phyloP scores from a whole-genome alignment of 2,797 vertebrate genomes.

The Austrolebias charrua region DNA sequence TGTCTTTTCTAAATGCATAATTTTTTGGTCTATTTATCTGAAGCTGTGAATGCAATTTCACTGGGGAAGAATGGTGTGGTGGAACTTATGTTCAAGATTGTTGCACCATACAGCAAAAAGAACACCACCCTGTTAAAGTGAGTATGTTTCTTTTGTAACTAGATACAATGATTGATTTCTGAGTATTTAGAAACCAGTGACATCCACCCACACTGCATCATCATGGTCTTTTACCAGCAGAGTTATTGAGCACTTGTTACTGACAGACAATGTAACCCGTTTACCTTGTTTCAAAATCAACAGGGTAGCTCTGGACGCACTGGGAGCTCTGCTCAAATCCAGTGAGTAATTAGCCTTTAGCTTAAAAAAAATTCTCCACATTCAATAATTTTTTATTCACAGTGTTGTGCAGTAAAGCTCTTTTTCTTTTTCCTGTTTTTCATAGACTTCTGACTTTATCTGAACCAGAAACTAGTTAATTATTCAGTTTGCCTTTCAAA shows the following conservation, averaged over 20 bases:
- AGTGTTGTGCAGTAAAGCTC: neutral
- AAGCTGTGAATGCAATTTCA: slow-evolving; percentile 94
- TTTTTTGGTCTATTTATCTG: slow-evolving; percentile 45
- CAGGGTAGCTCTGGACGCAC: slow-evolving; percentile 96
- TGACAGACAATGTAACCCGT: slow-evolving; percentile 33
- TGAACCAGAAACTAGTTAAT: slow-evolving; percentile 16
- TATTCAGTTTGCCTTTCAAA: neutral
- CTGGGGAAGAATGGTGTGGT: slow-evolving; percentile 93
- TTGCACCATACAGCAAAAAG: slow-evolving; percentile 93
- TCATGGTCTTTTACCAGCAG: slow-evolving; percentile 6
- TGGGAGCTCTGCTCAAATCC: slow-evolving; percentile 96
- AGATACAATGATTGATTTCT: slow-evolving; percentile 10
- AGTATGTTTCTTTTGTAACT: slow-evolving; percentile 26
- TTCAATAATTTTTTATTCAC: slow-evolving; percentile 23
- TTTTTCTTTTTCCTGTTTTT: neutral
- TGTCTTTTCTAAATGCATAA: neutral
- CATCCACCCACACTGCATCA: slow-evolving; percentile 4
- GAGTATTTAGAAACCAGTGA: slow-evolving; percentile 16
- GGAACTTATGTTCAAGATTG: slow-evolving; percentile 93
- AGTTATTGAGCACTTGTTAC: slow-evolving; percentile 17
- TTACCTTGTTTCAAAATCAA: slow-evolving; percentile 74
- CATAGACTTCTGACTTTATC: neutral
- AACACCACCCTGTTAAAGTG: slow-evolving; percentile 93
- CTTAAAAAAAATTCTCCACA: slow-evolving; percentile 19
- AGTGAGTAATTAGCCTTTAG: slow-evolving; percentile 84